Base-by-base conservation (phyloP, 2,113 vertebrate species). In the Columba janthina region DNA sequence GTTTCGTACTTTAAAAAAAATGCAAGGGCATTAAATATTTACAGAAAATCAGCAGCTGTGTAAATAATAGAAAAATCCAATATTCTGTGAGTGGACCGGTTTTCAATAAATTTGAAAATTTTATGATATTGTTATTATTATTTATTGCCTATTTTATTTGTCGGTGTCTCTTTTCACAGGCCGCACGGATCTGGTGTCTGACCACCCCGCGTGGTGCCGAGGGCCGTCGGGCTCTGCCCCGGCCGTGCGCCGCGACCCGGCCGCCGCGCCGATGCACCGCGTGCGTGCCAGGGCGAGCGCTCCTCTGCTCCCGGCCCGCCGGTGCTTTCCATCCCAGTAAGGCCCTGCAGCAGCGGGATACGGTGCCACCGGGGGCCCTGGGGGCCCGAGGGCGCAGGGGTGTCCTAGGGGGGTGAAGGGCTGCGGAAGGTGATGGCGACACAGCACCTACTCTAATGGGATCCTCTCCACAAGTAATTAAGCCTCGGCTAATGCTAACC, bases 391-490 rank as follows among this genome's bases (percentile, higher is more conserved):
- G 46, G 62, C 1, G 12, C 36, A 14, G 42, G 2, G 62, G 78
- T 82, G 88, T 42, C 66, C 74, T 1, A 10, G 0, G n/a, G 25
- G 57, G 38, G 44, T 65, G 73, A 14, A 58, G 88, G 73, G 80
- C 77, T n/a, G 50, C 4, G 21, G 67, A 79, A 91, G 97, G 96
- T 89, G 86, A 57, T 4, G 72, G 66, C 71, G 0, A 57, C 56
- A 70, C 73, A 76, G 85, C 84, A 94, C 92, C 42, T 67, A 32
- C 94, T 93, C 97, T 97, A 90, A 85, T 96, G 66, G 87, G 97
- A 97, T 97, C 97, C 96, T 97, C 95, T 57, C 84, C 97, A 98
- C 97, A 98, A 98, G 98, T 98, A 98, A 98, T 98, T 98, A 98
- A 98, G 97, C 97, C 96, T 95, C 25, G 91, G 96, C 95, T 89